phyloP scores from a whole-genome alignment of 1,140 invertebrate genomes.

The Drosophila mauritiana region DNA sequence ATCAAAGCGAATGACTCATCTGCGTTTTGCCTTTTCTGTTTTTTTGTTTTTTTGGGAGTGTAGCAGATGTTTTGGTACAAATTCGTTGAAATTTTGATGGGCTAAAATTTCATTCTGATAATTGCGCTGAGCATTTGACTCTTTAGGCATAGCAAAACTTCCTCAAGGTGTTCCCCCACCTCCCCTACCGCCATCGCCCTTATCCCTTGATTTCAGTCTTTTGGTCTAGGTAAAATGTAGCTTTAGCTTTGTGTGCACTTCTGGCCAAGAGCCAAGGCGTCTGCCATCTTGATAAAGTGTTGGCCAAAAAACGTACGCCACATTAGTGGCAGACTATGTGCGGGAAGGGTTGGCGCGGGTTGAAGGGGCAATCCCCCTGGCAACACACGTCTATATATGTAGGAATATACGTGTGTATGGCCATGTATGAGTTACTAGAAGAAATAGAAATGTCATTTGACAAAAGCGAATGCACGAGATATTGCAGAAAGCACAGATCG shows the following conservation, averaged over 20 bases:
- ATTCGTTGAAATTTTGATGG: constrained; percentile 24
- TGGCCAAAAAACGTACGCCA: constrained; percentile 81
- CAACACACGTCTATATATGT: constrained; percentile 46
- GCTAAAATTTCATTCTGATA: constrained; percentile 35
- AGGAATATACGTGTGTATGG: background rate
- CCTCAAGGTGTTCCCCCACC: constrained; percentile 26
- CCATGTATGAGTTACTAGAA: constrained; percentile 69
- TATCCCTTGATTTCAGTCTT: constrained; percentile 4
- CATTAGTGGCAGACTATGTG: constrained; percentile 72
- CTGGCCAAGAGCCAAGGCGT: constrained; percentile 72
- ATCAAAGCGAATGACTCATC: constrained; percentile 39
- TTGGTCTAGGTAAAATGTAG: constrained; percentile 32
- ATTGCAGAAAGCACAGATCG: constrained; percentile 20
- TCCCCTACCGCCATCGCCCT: too few relatives aligned
- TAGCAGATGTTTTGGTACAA: background rate
- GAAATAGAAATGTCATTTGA: constrained; percentile 82
- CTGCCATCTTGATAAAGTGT: constrained; percentile 83
- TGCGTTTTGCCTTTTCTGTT: background rate
- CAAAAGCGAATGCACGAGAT: constrained; percentile 67
- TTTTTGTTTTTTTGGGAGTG: background rate
- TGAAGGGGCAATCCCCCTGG: constrained; percentile 19
- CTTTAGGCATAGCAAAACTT: constrained; percentile 31
- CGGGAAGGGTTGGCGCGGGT: background rate
- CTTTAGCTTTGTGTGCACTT: constrained; percentile 76
- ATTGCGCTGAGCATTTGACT: constrained; percentile 56